These are phyloP conservation scores for Andrena bucephala DNA, from an alignment of 2,888 invertebrate genomes.

Conservation along the genomic window DNA sequence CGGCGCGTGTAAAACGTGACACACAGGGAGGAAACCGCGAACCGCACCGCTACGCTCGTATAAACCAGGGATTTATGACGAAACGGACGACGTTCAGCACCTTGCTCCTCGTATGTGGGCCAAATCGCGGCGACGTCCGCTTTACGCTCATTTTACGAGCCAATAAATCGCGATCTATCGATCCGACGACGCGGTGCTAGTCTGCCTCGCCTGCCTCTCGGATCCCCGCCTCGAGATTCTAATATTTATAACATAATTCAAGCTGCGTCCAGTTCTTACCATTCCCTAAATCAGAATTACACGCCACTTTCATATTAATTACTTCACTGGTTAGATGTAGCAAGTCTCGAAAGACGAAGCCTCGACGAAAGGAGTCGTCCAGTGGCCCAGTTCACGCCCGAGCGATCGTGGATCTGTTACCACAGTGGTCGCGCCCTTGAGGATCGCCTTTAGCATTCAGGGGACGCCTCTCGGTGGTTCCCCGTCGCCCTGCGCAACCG, in stretches of 20 bases:
- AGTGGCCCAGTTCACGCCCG: slow-evolving; percentile 77
- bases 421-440: slow-evolving; percentile 70
- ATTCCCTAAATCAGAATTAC: slow-evolving; percentile 22
- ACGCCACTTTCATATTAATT: neutral
- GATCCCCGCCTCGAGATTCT: slow-evolving; percentile 30
- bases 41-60: slow-evolving; percentile 72
- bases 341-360: neutral
- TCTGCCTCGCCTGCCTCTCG: slow-evolving; percentile 3
- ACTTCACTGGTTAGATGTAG: no score
- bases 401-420: slow-evolving; percentile 62
- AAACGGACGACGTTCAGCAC: slow-evolving; percentile 60
- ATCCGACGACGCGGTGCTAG: slow-evolving; percentile 58
- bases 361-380: slow-evolving; percentile 24
- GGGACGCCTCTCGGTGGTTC: slow-evolving; percentile 60
- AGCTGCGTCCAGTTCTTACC: slow-evolving; percentile 27
- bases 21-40: slow-evolving; percentile 78
- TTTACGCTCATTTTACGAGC: slow-evolving; percentile 79
- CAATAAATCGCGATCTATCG: slow-evolving; percentile 80
- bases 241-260: slow-evolving; percentile 50
- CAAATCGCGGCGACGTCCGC: slow-evolving; percentile 73
- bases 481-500: slow-evolving; percentile 61
- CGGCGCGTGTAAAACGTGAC: slow-evolving; percentile 65
- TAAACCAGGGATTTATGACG: slow-evolving; percentile 80
- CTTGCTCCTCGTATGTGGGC: slow-evolving; percentile 77
- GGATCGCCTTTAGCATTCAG: slow-evolving; percentile 77